A percentile compares a stretch with the other conserved stretches of the same genome.
phyloP scores from a whole-genome alignment of 2,888 invertebrate genomes.

The Tenthredo livida region DNA sequence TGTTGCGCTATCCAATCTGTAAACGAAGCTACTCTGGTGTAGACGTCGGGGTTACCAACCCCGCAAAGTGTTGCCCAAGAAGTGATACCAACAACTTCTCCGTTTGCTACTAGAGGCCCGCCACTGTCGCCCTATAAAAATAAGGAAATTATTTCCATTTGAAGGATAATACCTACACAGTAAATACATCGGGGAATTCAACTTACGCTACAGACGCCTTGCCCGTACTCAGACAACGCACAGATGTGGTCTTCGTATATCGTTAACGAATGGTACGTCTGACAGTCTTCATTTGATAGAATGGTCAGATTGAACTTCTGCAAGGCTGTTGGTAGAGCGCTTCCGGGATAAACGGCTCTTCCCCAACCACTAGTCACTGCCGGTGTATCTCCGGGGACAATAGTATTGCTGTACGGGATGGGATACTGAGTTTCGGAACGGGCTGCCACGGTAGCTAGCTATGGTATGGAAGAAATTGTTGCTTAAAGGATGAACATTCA shows the following conservation, averaged over 20 bases:
- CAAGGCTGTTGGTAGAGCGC: background rate
- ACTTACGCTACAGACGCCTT: constrained; percentile 49
- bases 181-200: background rate
- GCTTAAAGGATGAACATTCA: no score
- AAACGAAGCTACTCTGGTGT: constrained; percentile 1
- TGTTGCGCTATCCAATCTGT: constrained; percentile 29
- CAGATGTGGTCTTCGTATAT: constrained; percentile 37
- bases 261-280: constrained; percentile 16
- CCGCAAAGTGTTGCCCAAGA: constrained; percentile 33
- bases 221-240: constrained; percentile 8
- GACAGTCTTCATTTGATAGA: constrained; percentile 8
- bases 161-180: background rate
- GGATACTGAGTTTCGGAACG: background rate
- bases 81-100: constrained; percentile 23
- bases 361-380: constrained; percentile 40
- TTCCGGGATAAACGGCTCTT: constrained; percentile 26
- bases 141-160: no score
- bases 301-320: constrained; percentile 44
- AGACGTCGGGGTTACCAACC: constrained; percentile 23
- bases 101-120: constrained; percentile 17
- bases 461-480: background rate
- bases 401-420: background rate
- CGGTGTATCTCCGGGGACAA: background rate
- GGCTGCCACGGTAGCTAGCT: background rate
- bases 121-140: constrained; percentile 36